These are phyloP conservation scores for Buphagus erythrorhynchus DNA, from an alignment of 2,797 vertebrate species.

Conservation along the genomic window DNA sequence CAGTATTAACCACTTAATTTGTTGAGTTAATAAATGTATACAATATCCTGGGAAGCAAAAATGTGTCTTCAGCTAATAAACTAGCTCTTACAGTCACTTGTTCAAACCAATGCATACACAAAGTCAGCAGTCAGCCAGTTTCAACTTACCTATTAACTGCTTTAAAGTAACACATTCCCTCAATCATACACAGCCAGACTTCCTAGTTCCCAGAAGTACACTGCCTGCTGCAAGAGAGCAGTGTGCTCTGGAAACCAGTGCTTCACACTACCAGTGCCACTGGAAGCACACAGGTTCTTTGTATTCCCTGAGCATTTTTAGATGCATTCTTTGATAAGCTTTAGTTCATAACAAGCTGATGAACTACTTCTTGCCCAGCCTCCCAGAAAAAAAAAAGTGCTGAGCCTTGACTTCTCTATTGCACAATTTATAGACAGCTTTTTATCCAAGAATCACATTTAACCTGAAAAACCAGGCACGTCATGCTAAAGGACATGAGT, in stretches of 20 bases:
- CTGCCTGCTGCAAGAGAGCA: neutral
- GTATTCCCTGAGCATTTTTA: neutral
- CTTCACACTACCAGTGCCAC: neutral
- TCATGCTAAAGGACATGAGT: neutral
- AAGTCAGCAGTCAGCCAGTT: neutral
- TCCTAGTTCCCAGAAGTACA: neutral
- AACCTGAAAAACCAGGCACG: neutral
- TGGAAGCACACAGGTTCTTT: neutral
- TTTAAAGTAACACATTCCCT: neutral
- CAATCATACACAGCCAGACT: neutral
- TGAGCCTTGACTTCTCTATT: neutral
- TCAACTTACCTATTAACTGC: neutral
- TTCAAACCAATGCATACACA: neutral
- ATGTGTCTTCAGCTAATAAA: neutral
- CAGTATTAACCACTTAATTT: neutral
- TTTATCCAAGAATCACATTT: slow-evolving; percentile 34
- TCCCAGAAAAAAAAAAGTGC: neutral
- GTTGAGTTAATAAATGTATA: neutral
- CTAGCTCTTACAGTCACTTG: neutral
- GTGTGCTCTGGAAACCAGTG: neutral
- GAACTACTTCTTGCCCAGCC: neutral
- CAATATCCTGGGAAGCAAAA: neutral
- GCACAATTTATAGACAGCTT: neutral
- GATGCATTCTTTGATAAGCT: neutral
- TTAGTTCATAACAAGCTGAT: neutral